Evolutionary conservation across 2,113 vertebrate species (phyloP), one percentile per base, ranked within the genome.

Genomic region (Dromas ardeola): DNA sequence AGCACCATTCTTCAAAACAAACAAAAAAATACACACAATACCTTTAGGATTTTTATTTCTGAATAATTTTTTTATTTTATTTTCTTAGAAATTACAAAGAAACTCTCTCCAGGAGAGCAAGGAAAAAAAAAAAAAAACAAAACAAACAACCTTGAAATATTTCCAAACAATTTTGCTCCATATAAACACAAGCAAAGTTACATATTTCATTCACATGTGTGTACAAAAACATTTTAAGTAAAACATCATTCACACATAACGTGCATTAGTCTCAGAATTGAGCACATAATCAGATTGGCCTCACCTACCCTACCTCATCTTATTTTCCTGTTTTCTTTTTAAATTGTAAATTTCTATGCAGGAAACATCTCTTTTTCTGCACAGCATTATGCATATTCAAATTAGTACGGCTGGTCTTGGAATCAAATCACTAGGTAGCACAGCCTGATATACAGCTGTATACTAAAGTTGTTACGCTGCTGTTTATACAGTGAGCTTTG

Each of bases 61-160:
- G n/a, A 74, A 53, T 30, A 17, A 2, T 5, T 56, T 55, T 86
- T 86, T 27, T 7, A 14, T 49, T 90, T 95, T 69, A 40, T 86
- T 91, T 87, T 80, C 5, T 88, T 90, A 87, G 36, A 92, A 96
- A 95, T 87, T 65, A 85, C 49, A 94, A 90, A 92, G 47, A 56
- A 82, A 53, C 96, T 91, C 89, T 91, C 95, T 85, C 86, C 84
- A 42, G 89, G 81, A 94, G 86, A 95, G 78, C 62, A 90, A 80
- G 45, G 26, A 7, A n/a, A 86, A 29, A 5, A 19, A 50, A 42
- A 74, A 22, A 4, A 49, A 47, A 47, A 47, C 45, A 19, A 45
- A 10, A 32, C 14, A 40, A 16, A 7, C 52, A 65, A 42, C 29
- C 52, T 52, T 65, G 61, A 76, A 93, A 70, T 38, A 87, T 23